phyloP scores from a whole-genome alignment of 1,140 invertebrate genomes.

The Meloidogyne chitwoodi region DNA sequence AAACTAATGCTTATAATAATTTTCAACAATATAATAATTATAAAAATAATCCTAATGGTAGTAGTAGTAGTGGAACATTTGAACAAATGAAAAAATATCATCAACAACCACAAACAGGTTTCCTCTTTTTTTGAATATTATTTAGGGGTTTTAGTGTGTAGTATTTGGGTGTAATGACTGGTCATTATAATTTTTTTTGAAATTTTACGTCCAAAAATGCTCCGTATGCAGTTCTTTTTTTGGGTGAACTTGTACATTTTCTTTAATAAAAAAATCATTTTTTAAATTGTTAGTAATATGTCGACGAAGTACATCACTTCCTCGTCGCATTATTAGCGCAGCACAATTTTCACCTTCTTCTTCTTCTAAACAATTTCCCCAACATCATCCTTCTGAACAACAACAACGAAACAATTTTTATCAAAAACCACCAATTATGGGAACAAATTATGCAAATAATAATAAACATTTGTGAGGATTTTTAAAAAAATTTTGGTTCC shows the following conservation, averaged over 20 bases:
- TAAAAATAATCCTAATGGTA: not conserved
- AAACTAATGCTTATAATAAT: not conserved
- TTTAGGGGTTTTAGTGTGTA: not conserved
- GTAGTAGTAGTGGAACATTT: not conserved
- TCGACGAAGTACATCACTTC: slow-evolving; percentile 9
- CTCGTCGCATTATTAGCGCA: slow-evolving; percentile 5
- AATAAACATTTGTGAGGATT: not conserved
- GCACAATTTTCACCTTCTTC: not conserved
- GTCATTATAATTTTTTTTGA: no score
- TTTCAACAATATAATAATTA: not conserved
- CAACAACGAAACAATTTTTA: not conserved
- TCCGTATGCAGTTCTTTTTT: no score
- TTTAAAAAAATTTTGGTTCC: not conserved
- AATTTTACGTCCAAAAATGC: no score
- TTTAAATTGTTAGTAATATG: not conserved
- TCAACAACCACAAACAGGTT: not conserved
- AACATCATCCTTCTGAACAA: not conserved
- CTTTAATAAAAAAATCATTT: no score
- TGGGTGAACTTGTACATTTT: no score
- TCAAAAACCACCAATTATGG: not conserved
- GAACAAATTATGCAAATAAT: not conserved
- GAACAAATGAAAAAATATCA: not conserved
- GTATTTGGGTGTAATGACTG: no score
- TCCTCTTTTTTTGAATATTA: not conserved
- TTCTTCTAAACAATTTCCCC: not conserved